A percentile compares a stretch with the other conserved stretches of the same genome.
Evolutionary conservation across 2,797 vertebrate genomes (phyloP).

Genomic region (Argyrosomus regius): DNA sequence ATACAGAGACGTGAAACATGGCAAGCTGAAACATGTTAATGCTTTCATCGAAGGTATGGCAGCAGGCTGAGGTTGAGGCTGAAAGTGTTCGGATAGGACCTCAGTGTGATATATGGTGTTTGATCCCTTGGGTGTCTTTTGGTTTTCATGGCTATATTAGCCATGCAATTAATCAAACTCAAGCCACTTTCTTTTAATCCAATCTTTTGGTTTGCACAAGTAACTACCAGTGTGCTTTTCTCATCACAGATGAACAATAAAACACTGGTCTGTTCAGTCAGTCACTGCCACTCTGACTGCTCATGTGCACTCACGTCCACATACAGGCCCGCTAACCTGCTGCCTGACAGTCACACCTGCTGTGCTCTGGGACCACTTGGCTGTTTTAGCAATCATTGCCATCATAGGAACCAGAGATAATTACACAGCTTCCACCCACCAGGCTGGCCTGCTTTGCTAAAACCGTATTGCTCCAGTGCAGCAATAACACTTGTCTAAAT

Average conservation of each 20-base stretch:
- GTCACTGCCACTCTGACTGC: background rate
- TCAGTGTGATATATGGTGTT: conserved; percentile 57
- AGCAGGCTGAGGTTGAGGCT: conserved; percentile 13
- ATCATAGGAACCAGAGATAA: conserved; percentile 84
- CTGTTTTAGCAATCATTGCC: conserved; percentile 81
- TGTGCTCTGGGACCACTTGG: conserved; percentile 72
- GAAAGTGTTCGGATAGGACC: conserved; percentile 26
- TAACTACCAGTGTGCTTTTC: conserved; percentile 7
- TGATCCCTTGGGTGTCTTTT: conserved; percentile 33
- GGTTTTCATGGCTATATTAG: conserved; percentile 28
- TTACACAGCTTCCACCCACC: conserved; percentile 81
- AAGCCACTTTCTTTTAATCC: conserved; percentile 60
- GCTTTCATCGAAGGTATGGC: conserved; percentile 4
- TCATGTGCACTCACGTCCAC: conserved; percentile 49
- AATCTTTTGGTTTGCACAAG: conserved; percentile 48
- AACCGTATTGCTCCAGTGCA: conserved; percentile 72
- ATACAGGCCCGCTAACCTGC: conserved; percentile 50
- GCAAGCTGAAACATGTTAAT: conserved; percentile 4
- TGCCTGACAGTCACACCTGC: conserved; percentile 75
- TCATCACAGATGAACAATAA: conserved; percentile 18
- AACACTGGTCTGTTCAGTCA: conserved; percentile 8
- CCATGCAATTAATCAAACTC: conserved; percentile 53
- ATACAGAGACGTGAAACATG: conserved; percentile 21
- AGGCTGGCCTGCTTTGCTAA: conserved; percentile 66
- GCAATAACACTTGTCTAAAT: conserved; percentile 90